A percentile compares a stretch with the other conserved stretches of the same genome.
phyloP scores from a whole-genome alignment of 2,888 invertebrate species.

The Orthosia gracilis region DNA sequence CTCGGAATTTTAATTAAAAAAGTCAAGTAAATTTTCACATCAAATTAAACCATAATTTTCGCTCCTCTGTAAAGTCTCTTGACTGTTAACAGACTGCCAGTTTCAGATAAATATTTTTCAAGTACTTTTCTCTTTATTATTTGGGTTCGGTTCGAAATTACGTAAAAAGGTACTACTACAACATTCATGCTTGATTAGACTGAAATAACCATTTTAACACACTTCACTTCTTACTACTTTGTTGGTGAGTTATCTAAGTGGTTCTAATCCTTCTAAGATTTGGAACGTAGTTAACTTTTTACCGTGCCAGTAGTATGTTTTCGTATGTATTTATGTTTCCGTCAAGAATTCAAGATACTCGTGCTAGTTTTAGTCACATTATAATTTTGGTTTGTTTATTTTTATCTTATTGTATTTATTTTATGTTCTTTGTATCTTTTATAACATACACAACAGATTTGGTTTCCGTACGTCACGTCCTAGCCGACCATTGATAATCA shows the following conservation, averaged over 20 bases:
- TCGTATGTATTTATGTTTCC: too few relatives aligned
- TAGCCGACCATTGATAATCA: too few relatives aligned
- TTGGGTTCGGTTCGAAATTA: neutral
- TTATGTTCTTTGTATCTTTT: too few relatives aligned
- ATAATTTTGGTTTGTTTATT: too few relatives aligned
- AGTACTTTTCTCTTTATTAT: neutral
- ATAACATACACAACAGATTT: too few relatives aligned
- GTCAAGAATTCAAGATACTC: too few relatives aligned
- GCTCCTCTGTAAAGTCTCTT: neutral
- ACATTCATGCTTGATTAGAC: constrained; percentile 8
- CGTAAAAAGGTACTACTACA: constrained; percentile 3
- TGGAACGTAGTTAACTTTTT: neutral
- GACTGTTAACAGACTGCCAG: neutral
- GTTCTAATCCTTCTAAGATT: neutral
- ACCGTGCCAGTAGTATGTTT: too few relatives aligned
- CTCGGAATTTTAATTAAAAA: too few relatives aligned
- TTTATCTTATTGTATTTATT: too few relatives aligned
- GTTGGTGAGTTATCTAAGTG: constrained; percentile 2
- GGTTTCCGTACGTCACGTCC: too few relatives aligned
- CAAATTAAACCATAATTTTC: neutral
- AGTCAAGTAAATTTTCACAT: neutral
- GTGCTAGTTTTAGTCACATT: too few relatives aligned
- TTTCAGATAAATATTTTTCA: constrained; percentile 5
- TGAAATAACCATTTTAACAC: constrained; percentile 12
- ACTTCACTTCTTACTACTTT: neutral